A percentile compares a stretch with the other conserved stretches of the same genome.
These are phyloP conservation scores for Ptychodera flava DNA, from an alignment of 35 echinoderm and acorn worm species.

Conservation along the genomic window DNA sequence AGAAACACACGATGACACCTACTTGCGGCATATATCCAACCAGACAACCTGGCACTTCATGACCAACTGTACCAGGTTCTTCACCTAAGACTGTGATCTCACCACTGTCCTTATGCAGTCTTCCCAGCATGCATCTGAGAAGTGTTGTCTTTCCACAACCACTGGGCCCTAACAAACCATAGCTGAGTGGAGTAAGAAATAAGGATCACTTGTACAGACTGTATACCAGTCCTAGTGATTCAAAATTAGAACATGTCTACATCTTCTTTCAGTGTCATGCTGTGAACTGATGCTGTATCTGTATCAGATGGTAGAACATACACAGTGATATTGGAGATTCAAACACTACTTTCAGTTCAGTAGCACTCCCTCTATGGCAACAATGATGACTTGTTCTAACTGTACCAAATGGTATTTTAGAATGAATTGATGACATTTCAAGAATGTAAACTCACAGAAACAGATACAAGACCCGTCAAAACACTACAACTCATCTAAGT, in stretches of 20 bases:
- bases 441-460: too few relatives aligned
- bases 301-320: too few relatives aligned
- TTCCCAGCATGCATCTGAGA: slow-evolving; percentile 70
- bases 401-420: too few relatives aligned
- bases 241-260: neutral
- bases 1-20: neutral
- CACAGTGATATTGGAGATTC: neutral
- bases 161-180: slow-evolving; percentile 88
- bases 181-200: slow-evolving; percentile 34
- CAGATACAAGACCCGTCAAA: too few relatives aligned
- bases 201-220: neutral
- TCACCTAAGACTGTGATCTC: slow-evolving; percentile 55
- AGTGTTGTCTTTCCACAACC: slow-evolving; percentile 97
- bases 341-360: neutral
- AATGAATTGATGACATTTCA: too few relatives aligned
- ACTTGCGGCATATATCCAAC: slow-evolving; percentile 99
- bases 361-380: neutral
- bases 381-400: too few relatives aligned
- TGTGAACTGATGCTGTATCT: too few relatives aligned
- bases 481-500: too few relatives aligned
- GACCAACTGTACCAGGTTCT: slow-evolving; percentile 70
- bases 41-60: slow-evolving; percentile 72
- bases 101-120: slow-evolving; percentile 66
- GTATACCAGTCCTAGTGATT: neutral
- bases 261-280: too few relatives aligned